phyloP scores from a whole-genome alignment of 1,140 invertebrate species.

The roundworm (Caenorhabditis elegans) region WBcel235 BX284602.5:4942001-4942500 shows the following conservation, averaged over 20 bases:
- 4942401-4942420: slow-evolving; percentile 19
- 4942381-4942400: neutral
- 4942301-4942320: neutral
- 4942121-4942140: no score
- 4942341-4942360: neutral
- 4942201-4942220: slow-evolving; percentile 19
- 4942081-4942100: neutral
- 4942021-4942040: neutral
- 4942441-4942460: slow-evolving; percentile 14
- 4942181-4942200: neutral
- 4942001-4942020: neutral
- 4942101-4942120: no score
- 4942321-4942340: neutral
- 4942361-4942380: neutral
- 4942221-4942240: slow-evolving; percentile 9
- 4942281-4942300: neutral
- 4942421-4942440: slow-evolving; percentile 24
- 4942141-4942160: neutral
- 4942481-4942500: neutral
- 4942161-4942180: neutral
- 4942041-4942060: neutral
- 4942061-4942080: neutral
- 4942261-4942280: slow-evolving; percentile 5
- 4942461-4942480: slow-evolving; percentile 12
- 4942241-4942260: slow-evolving; percentile 17